Conservation (phyloP, 2,113 vertebrate genomes). For the Pan troglodytes region DNA sequence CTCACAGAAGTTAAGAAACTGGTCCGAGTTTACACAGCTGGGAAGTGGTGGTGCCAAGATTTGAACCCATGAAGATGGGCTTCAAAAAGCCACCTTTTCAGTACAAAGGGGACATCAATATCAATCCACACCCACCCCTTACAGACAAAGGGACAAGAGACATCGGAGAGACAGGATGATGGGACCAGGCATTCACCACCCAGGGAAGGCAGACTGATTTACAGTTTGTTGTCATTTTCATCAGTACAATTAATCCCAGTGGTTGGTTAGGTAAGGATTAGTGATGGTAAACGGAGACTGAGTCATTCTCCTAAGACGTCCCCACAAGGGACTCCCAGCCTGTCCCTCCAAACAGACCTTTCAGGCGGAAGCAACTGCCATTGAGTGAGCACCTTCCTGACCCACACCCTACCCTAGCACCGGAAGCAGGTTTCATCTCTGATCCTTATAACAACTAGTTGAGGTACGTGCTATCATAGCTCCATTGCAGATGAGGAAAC, state of each 20-base stretch:
- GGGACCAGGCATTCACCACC: neutral
- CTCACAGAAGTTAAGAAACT: neutral
- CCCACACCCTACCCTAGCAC: too few relatives aligned
- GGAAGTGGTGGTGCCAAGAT: neutral
- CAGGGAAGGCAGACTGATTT: neutral
- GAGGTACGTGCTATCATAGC: neutral
- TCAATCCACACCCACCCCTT: neutral
- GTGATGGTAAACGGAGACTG: neutral
- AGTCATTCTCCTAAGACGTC: slow-evolving; percentile 1
- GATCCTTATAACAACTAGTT: neutral
- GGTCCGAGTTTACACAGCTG: neutral
- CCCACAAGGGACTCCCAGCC: neutral
- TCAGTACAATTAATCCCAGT: neutral
- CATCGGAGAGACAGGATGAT: fast-evolving
- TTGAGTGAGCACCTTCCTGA: neutral
- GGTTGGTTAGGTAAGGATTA: neutral
- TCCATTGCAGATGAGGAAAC: neutral
- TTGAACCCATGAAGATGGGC: neutral
- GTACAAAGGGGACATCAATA: neutral
- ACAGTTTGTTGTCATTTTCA: neutral
- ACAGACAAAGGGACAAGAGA: neutral
- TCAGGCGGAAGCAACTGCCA: neutral
- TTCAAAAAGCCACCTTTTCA: neutral
- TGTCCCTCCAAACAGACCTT: neutral
- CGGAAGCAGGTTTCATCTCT: neutral